These are phyloP conservation scores for Melanotaenia boesemani DNA, from an alignment of 2,797 vertebrate genomes.

Conservation along the genomic window DNA sequence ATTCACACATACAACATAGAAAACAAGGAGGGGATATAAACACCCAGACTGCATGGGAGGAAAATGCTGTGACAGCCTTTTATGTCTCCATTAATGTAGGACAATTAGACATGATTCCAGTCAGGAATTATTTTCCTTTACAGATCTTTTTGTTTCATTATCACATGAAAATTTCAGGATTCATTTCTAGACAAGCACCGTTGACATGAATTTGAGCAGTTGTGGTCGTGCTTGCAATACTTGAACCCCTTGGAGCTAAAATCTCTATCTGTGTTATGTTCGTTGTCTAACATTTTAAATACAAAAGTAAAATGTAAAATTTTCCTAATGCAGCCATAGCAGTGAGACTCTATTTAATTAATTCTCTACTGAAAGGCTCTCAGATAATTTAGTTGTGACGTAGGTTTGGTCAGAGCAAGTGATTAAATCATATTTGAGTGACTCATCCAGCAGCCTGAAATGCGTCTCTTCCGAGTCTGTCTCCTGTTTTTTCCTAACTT, in stretches of 20 bases:
- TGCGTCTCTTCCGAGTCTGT: not conserved
- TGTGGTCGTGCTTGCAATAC: not conserved
- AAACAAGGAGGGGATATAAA: too few relatives aligned
- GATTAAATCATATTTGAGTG: conserved; percentile 17
- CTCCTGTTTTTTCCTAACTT: conserved; percentile 3
- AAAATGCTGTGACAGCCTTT: not conserved
- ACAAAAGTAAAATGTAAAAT: not conserved
- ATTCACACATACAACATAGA: not conserved
- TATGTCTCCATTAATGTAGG: too few relatives aligned
- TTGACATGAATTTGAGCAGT: not conserved
- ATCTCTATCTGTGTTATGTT: not conserved
- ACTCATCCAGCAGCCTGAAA: conserved; percentile 13
- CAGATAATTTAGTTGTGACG: not conserved
- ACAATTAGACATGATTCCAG: too few relatives aligned
- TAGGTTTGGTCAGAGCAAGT: conserved; percentile 1
- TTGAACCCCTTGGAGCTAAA: not conserved
- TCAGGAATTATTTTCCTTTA: too few relatives aligned
- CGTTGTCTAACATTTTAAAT: not conserved
- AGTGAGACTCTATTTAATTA: conserved; percentile 2
- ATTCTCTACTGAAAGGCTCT: not conserved
- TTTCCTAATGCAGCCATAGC: not conserved
- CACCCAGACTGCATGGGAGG: not conserved
- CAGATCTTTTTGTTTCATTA: too few relatives aligned
- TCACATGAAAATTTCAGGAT: too few relatives aligned
- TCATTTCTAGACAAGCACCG: too few relatives aligned